phyloP scores from a whole-genome alignment of 2,113 vertebrate species.

The Anser brachyrhynchus region DNA sequence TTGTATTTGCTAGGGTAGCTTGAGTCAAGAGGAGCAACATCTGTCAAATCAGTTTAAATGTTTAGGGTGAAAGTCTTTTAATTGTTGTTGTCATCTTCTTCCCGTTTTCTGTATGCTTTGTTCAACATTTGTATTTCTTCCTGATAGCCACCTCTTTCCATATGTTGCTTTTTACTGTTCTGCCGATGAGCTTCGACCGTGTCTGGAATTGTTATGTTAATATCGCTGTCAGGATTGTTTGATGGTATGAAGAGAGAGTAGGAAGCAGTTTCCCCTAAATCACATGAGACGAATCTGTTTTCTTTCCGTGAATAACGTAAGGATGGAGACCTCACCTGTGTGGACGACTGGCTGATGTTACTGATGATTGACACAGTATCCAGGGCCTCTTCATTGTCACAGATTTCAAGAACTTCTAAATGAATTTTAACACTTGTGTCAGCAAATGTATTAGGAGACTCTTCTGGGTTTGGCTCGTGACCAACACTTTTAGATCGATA shows the following conservation, averaged over 20 bases:
- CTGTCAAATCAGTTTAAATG: not conserved
- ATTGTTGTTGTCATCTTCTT: conserved; percentile 56
- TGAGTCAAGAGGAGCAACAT: not conserved
- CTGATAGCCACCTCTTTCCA: conserved; percentile 83
- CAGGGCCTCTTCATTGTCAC: conserved; percentile 92
- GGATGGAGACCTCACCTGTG: conserved; percentile 91
- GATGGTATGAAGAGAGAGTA: conserved; percentile 94
- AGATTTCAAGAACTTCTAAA: conserved; percentile 96
- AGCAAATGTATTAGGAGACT: conserved; percentile 73
- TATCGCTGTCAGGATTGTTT: conserved; percentile 81
- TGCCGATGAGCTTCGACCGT: conserved; percentile 94
- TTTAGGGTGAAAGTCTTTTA: not conserved
- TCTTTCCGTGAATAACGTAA: conserved; percentile 93
- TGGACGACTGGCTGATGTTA: conserved; percentile 96
- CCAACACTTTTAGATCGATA: conserved; percentile 97
- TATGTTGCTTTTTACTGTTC: conserved; percentile 86
- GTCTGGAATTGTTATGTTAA: conserved; percentile 98
- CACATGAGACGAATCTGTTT: conserved; percentile 96
- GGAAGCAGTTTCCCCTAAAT: conserved; percentile 92
- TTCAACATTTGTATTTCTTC: conserved; percentile 97
- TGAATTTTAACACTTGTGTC: conserved; percentile 97
- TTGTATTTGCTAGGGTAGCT: not conserved
- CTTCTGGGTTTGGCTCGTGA: conserved; percentile 88
- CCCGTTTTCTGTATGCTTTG: conserved; percentile 87
- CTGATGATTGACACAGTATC: conserved; percentile 97